Evolutionary conservation across 1,140 invertebrate species (phyloP).

Genomic region (silkworm (Bombyx mori)): ASM3026992v2 NC_085111.1:6867501-6868000

Average conservation of each 20-base stretch:
- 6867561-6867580: slow-evolving; percentile 20
- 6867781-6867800: slow-evolving; percentile 75
- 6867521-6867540: slow-evolving; percentile 37
- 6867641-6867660: slow-evolving; percentile 50
- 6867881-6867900: slow-evolving; percentile 78
- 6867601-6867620: slow-evolving; percentile 8
- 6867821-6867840: slow-evolving; percentile 76
- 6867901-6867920: slow-evolving; percentile 85
- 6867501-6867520: slow-evolving; percentile 5
- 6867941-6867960: background rate
- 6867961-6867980: too few relatives aligned
- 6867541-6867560: slow-evolving; percentile 23
- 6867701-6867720: slow-evolving; percentile 58
- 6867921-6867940: slow-evolving; percentile 57
- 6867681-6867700: slow-evolving; percentile 18
- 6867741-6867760: slow-evolving; percentile 65
- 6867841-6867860: slow-evolving; percentile 76
- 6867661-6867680: slow-evolving; percentile 41
- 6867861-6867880: slow-evolving; percentile 62
- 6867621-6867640: slow-evolving; percentile 16
- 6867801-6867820: slow-evolving; percentile 73
- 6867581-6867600: slow-evolving; percentile 18
- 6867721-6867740: slow-evolving; percentile 63
- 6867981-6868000: too few relatives aligned
- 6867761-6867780: slow-evolving; percentile 79